phyloP scores from a whole-genome alignment of 2,888 invertebrate genomes.

The Mystacides longicornis region DNA sequence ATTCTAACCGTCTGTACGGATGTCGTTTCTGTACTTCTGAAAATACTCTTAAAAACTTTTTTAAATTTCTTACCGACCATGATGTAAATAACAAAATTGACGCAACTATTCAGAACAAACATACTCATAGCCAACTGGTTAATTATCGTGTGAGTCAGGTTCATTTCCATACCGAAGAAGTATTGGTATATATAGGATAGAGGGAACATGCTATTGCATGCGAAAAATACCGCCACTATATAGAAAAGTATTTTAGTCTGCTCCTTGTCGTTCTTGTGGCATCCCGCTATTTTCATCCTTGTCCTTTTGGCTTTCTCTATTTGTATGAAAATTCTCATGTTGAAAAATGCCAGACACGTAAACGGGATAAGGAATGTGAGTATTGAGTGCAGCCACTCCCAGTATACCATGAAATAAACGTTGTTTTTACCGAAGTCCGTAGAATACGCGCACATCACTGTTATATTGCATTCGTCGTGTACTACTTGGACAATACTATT shows the following conservation, averaged over 20 bases:
- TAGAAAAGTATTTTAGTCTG: conserved; percentile 5
- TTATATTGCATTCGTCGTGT: conserved; percentile 3
- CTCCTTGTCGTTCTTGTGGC: neutral
- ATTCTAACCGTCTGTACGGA: neutral
- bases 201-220: neutral
- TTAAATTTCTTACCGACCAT: conserved; percentile 3
- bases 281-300: neutral
- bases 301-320: neutral
- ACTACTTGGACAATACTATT: neutral
- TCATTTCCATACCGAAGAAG: neutral
- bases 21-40: neutral
- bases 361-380: conserved; percentile 4
- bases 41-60: neutral
- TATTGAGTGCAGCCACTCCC: conserved; percentile 5
- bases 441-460: conserved; percentile 4
- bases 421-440: conserved; percentile 1
- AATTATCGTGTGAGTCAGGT: neutral
- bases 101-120: conserved; percentile 5
- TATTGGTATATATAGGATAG: conserved; percentile 1
- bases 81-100: conserved; percentile 3
- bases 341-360: neutral
- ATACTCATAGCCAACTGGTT: conserved; percentile 5
- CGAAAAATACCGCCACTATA: conserved; percentile 3
- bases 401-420: conserved; percentile 1
- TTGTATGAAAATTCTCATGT: neutral